phyloP scores from a whole-genome alignment of 2,797 vertebrate species.

The Cyclura pinguis region DNA sequence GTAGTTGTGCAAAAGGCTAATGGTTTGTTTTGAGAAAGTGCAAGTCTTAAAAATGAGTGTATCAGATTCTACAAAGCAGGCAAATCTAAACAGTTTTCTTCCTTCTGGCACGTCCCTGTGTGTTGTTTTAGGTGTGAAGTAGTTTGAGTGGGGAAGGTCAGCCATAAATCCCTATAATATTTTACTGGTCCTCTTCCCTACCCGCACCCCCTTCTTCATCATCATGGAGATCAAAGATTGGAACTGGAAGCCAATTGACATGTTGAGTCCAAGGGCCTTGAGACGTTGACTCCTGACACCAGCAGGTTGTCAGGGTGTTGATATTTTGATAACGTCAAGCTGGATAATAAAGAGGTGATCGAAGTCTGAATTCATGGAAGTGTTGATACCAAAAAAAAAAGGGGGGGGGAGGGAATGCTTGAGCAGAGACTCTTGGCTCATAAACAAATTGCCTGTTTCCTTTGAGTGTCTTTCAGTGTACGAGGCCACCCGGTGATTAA shows the following conservation, averaged over 20 bases:
- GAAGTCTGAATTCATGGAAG: conserved; percentile 73
- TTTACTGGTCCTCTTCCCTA: conserved; percentile 75
- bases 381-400: conserved; percentile 65
- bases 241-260: conserved; percentile 72
- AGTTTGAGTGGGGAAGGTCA: conserved; percentile 74
- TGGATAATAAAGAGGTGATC: conserved; percentile 71
- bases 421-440: conserved; percentile 69
- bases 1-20: conserved; percentile 66
- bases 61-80: conserved; percentile 78
- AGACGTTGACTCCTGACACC: conserved; percentile 78
- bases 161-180: conserved; percentile 79
- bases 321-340: conserved; percentile 78
- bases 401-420: conserved; percentile 52
- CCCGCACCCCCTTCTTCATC: conserved; percentile 3
- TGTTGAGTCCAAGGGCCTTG: conserved; percentile 69
- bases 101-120: conserved; percentile 68
- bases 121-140: conserved; percentile 86
- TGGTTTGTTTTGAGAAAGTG: conserved; percentile 70
- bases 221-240: conserved; percentile 79
- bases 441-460: conserved; percentile 67
- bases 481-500: conserved; percentile 44
- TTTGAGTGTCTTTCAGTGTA: conserved; percentile 55
- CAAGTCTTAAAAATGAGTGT: conserved; percentile 67
- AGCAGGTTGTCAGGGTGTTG: conserved; percentile 76
- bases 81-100: conserved; percentile 78